Percentiles rank a stretch among this genome's conserved stretches.
These are phyloP conservation scores for Phrynocephalus forsythii DNA, from an alignment of 2,797 vertebrate species.

Conservation along the genomic window DNA sequence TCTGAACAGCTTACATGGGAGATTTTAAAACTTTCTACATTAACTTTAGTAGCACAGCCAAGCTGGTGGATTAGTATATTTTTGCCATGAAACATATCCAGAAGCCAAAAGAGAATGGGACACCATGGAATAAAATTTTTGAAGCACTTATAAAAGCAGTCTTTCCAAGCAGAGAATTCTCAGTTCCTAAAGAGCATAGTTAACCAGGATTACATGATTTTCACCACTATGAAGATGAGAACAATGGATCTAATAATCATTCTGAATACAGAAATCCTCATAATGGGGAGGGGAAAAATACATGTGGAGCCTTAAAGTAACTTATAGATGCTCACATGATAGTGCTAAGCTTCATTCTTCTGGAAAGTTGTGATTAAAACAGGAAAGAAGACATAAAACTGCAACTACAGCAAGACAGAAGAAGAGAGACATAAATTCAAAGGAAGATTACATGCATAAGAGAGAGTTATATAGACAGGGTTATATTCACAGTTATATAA, in stretches of 20 bases:
- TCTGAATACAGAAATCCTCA: background rate
- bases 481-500: background rate
- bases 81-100: background rate
- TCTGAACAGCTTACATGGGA: conserved; percentile 11
- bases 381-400: conserved; percentile 6
- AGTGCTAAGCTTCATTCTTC: background rate
- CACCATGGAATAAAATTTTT: background rate
- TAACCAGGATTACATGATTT: background rate
- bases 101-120: conserved; percentile 4
- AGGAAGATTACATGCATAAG: background rate
- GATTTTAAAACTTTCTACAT: background rate
- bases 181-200: background rate
- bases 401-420: background rate
- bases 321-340: background rate
- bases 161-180: background rate
- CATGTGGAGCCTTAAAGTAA: background rate
- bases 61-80: conserved; percentile 3
- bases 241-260: conserved; percentile 15
- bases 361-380: conserved; percentile 1
- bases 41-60: conserved; percentile 7
- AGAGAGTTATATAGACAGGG: background rate
- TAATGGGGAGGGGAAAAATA: no score
- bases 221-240: background rate
- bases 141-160: background rate
- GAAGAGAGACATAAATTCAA: background rate